Evolutionary conservation across 2,113 vertebrate species (phyloP).

Genomic region (Sylvietta virens): DNA sequence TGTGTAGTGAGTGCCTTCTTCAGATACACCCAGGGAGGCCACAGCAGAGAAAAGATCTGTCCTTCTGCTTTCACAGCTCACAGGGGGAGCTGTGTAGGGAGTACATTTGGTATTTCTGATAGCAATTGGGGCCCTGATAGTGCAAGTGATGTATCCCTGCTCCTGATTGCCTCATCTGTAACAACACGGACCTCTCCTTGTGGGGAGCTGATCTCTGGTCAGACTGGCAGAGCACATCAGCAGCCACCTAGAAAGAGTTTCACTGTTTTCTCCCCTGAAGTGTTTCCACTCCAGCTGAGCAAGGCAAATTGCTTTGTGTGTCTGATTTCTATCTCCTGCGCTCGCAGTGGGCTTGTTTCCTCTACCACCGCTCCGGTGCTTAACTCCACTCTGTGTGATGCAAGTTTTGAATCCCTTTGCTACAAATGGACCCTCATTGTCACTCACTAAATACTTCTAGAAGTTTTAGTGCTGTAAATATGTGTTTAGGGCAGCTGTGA

Average conservation of each 20-base stretch:
- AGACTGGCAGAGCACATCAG: neutral
- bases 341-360: neutral
- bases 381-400: neutral
- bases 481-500: neutral
- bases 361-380: neutral
- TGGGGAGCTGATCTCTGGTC: neutral
- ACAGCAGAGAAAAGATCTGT: neutral
- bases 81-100: neutral
- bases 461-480: neutral
- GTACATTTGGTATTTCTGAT: neutral
- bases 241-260: neutral
- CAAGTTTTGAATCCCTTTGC: neutral
- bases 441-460: neutral
- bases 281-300: slow-evolving; percentile 3
- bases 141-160: neutral
- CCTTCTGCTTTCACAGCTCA: neutral
- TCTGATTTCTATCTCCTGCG: neutral
- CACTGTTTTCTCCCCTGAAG: neutral
- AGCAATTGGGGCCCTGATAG: neutral
- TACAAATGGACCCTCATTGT: neutral
- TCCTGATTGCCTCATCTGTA: neutral
- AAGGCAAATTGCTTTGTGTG: neutral
- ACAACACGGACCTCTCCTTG: neutral
- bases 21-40: neutral
- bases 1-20: neutral